These are phyloP conservation scores for Ridgeia piscesae DNA, from an alignment of 1,140 invertebrate species.

Conservation along the genomic window DNA sequence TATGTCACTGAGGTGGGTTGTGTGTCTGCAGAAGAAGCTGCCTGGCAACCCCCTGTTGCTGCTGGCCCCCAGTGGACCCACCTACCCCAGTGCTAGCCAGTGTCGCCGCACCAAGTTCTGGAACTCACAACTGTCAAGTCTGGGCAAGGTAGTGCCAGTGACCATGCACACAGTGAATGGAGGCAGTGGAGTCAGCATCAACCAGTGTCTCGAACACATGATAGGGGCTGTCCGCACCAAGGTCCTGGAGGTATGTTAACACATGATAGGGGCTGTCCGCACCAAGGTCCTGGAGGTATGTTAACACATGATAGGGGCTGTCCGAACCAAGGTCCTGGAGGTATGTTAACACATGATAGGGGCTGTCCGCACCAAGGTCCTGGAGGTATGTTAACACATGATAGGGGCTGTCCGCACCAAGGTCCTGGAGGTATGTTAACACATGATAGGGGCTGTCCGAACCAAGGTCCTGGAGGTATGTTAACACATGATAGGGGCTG, in stretches of 20 bases:
- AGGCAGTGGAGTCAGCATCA: constrained; percentile 44
- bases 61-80: constrained; percentile 67
- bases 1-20: not conserved
- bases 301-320: no score
- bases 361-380: no score
- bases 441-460: no score
- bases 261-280: no score
- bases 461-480: no score
- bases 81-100: constrained; percentile 50
- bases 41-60: constrained; percentile 74
- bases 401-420: no score
- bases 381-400: no score
- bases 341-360: no score
- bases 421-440: no score
- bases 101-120: constrained; percentile 70
- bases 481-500: no score
- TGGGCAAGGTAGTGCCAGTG: constrained; percentile 70
- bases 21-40: constrained; percentile 66
- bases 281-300: no score
- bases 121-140: constrained; percentile 68
- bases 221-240: constrained; percentile 70
- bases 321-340: no score
- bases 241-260: constrained; percentile 65
- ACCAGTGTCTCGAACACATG: constrained; percentile 69
- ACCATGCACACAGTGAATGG: constrained; percentile 50